Evolutionary conservation across 2,113 vertebrate species (phyloP).

Genomic region (Emydocephalus ijimae): DNA sequence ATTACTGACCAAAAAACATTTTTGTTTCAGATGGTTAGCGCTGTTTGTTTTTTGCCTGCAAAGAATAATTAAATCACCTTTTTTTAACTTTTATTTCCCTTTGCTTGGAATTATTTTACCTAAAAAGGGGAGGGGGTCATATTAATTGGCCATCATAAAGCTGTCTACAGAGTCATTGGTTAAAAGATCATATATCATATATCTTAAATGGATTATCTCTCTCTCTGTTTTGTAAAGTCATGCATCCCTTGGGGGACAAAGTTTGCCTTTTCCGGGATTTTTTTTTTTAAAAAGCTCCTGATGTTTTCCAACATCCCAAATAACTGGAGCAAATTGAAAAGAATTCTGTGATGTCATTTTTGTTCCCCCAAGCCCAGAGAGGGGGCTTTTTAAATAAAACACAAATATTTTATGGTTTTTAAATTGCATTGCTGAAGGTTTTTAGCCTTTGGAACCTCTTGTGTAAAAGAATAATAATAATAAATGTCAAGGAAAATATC

Average conservation of each 20-base stretch:
- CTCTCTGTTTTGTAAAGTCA: not conserved
- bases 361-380: not conserved
- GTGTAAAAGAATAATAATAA: not conserved
- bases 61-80: not conserved
- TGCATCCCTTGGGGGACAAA: too few relatives aligned
- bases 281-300: not conserved
- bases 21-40: not conserved
- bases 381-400: not conserved
- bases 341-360: not conserved
- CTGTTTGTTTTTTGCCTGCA: not conserved
- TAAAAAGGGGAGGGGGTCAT: not conserved
- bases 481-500: not conserved
- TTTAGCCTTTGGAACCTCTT: not conserved
- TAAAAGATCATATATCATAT: not conserved
- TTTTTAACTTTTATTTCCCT: not conserved
- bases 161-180: not conserved
- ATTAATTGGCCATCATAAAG: not conserved
- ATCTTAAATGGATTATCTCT: not conserved
- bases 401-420: not conserved
- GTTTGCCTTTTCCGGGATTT: not conserved
- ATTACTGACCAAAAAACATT: not conserved
- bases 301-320: not conserved
- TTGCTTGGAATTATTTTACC: not conserved
- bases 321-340: not conserved
- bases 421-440: not conserved